Evolutionary conservation across 2,888 invertebrate genomes (phyloP).

Genomic region (Crepidodera aurea): DNA sequence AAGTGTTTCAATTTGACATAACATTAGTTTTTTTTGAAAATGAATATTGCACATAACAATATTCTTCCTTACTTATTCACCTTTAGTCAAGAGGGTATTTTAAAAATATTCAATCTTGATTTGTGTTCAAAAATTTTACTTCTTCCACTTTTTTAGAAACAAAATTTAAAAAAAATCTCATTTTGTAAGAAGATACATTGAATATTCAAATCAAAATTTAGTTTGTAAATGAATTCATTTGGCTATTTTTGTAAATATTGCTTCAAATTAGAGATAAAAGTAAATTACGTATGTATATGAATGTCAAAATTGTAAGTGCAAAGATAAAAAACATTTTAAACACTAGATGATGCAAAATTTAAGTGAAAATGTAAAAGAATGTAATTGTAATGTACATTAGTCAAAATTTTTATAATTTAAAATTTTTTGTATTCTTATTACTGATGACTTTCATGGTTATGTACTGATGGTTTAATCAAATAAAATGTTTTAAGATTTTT

Average conservation of each 20-base stretch:
- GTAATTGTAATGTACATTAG: background rate
- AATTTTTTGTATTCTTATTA: background rate
- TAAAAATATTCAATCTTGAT: background rate
- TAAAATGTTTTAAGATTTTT: conserved; percentile 1
- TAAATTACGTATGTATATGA: conserved; percentile 5
- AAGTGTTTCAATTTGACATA: too few relatives aligned
- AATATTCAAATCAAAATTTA: background rate
- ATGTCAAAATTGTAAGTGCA: background rate
- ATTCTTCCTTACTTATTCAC: background rate
- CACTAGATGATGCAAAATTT: background rate
- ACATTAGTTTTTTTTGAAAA: too few relatives aligned
- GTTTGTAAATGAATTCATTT: background rate
- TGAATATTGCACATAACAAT: too few relatives aligned
- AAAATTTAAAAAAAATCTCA: background rate
- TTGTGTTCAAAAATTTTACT: too few relatives aligned
- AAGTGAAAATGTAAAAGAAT: background rate
- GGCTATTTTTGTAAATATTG: conserved; percentile 2
- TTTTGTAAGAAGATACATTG: background rate
- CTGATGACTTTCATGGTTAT: background rate
- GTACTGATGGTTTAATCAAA: conserved; percentile 1
- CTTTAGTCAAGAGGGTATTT: background rate
- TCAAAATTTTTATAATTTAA: background rate
- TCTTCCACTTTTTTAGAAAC: too few relatives aligned
- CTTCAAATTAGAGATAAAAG: conserved; percentile 5
- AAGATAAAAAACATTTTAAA: background rate